A percentile compares a stretch with the other conserved stretches of the same genome.
These are phyloP conservation scores for Oscheius sp. DNA, from an alignment of 2,888 invertebrate genomes.

Conservation along the genomic window DNA sequence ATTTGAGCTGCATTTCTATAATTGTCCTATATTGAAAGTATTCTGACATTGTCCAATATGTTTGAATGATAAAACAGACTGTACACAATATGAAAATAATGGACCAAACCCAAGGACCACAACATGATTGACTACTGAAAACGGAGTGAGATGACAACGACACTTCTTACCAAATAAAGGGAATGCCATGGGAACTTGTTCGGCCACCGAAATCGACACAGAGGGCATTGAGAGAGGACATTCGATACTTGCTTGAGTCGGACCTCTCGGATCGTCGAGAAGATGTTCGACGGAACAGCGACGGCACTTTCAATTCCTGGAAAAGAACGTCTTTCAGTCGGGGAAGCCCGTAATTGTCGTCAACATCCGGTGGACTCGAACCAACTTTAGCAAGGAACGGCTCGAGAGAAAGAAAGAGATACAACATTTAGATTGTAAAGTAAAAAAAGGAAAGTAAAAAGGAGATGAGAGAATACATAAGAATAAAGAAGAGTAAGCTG, in stretches of 20 bases:
- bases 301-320: slow-evolving; percentile 27
- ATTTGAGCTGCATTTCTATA: slow-evolving; percentile 73
- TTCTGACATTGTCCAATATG: slow-evolving; percentile 72
- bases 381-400: background rate
- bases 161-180: slow-evolving; percentile 28
- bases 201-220: slow-evolving; percentile 70
- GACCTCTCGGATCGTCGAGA: slow-evolving; percentile 30
- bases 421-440: background rate
- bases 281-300: slow-evolving; percentile 35
- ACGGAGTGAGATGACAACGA: background rate
- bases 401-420: background rate
- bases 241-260: slow-evolving; percentile 6
- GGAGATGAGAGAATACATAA: no score
- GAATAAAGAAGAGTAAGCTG: background rate
- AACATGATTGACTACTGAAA: slow-evolving; percentile 68
- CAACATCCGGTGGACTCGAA: background rate
- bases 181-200: slow-evolving; percentile 59
- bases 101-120: slow-evolving; percentile 61
- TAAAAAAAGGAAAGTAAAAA: no score
- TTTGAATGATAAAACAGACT: slow-evolving; percentile 70
- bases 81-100: slow-evolving; percentile 62
- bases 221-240: slow-evolving; percentile 15
- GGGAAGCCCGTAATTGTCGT: background rate
- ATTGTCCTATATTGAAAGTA: slow-evolving; percentile 72
- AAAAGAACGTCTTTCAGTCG: background rate